Conservation (phyloP, 2,888 invertebrate genomes). For the Hipparchia semele region DNA sequence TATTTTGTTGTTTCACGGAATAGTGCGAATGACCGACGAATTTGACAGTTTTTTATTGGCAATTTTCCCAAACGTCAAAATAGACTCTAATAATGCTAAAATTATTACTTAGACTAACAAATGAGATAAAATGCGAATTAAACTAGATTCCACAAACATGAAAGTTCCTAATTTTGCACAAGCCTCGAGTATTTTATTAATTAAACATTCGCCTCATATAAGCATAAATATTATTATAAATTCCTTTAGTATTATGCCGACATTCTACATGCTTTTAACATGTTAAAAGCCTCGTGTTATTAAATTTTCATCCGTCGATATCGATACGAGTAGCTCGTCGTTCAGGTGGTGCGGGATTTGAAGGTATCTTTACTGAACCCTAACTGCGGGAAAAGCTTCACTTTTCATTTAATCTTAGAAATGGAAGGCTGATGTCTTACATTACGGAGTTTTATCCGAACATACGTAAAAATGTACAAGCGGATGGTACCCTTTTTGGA, state of each 20-base stretch:
- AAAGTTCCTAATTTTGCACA: background rate
- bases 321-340: conserved; percentile 14
- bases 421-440: conserved; percentile 15
- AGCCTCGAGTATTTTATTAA: background rate
- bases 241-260: conserved; percentile 3
- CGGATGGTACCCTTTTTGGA: too few species aligned
- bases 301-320: conserved; percentile 29
- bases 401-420: conserved; percentile 4
- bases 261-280: background rate
- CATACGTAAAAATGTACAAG: background rate
- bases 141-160: background rate
- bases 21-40: too few species aligned
- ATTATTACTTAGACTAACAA: too few species aligned
- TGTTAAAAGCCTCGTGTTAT: conserved; percentile 21
- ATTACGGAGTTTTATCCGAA: background rate
- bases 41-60: too few species aligned
- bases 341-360: background rate
- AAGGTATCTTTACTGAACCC: background rate
- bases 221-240: background rate
- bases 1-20: too few species aligned
- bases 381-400: background rate
- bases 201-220: background rate
- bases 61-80: too few species aligned
- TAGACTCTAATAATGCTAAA: too few species aligned
- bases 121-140: background rate